A percentile compares a stretch with the other conserved stretches of the same genome.
Conservation (phyloP, 2,113 vertebrate species). For the Epinephelus lanceolatus region DNA sequence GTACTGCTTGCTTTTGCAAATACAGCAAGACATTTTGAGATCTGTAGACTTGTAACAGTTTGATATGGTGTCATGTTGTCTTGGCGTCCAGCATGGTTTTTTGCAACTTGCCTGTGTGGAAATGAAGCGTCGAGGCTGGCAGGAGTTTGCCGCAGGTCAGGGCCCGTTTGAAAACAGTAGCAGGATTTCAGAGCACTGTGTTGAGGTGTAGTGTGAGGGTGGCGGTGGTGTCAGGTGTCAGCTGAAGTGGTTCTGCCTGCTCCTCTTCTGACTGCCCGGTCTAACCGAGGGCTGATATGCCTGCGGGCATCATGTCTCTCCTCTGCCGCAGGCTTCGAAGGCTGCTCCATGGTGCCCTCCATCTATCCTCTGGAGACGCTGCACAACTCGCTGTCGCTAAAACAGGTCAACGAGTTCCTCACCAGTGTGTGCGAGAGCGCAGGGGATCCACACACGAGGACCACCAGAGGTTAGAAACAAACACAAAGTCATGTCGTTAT, state of each 20-base stretch:
- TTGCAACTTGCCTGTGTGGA: constrained; percentile 61
- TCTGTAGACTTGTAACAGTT: background rate
- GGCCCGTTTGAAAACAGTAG: constrained; percentile 22
- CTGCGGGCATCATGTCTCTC: constrained; percentile 65
- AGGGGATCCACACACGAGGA: constrained; percentile 86
- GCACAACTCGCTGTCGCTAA: constrained; percentile 97
- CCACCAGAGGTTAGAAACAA: constrained; percentile 86
- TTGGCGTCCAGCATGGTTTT: constrained; percentile 64
- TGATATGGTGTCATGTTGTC: constrained; percentile 38
- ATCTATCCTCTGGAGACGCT: constrained; percentile 98
- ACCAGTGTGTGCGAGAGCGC: constrained; percentile 89
- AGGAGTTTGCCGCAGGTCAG: constrained; percentile 30
- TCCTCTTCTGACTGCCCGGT: constrained; percentile 16
- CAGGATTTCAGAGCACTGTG: constrained; percentile 20
- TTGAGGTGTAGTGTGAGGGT: constrained; percentile 36
- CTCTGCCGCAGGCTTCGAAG: constrained; percentile 94
- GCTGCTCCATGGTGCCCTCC: constrained; percentile 99
- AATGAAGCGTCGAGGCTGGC: constrained; percentile 22
- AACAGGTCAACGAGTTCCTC: constrained; percentile 95
- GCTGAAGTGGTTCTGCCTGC: constrained; percentile 44
- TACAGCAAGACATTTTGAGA: constrained; percentile 14
- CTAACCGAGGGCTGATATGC: constrained; percentile 57
- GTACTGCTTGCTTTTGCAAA: constrained; percentile 58
- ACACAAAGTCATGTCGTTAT: background rate
- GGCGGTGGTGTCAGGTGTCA: constrained; percentile 27